Evolutionary conservation across 2,797 vertebrate genomes (phyloP).

Genomic region (Pantherophis alleghaniensis): DNA sequence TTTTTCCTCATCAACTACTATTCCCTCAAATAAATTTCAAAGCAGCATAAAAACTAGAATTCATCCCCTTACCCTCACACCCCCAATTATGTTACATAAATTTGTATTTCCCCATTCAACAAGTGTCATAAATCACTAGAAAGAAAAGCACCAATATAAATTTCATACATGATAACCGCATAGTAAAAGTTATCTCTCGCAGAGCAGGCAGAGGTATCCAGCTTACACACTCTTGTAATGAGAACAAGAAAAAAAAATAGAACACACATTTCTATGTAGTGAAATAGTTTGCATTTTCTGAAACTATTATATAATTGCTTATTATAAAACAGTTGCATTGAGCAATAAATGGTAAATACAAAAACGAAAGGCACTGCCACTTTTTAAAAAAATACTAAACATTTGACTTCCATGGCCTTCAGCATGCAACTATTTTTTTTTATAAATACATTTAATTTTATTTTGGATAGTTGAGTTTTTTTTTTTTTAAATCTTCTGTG

Average conservation of each 20-base stretch:
- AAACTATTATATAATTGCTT: constrained; percentile 46
- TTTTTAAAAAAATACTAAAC: constrained; percentile 80
- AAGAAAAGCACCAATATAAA: constrained; percentile 70
- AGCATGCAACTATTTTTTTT: constrained; percentile 80
- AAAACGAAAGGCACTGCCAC: constrained; percentile 91
- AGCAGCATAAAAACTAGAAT: constrained; percentile 30
- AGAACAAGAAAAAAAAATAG: constrained; percentile 37
- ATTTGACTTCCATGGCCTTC: constrained; percentile 82
- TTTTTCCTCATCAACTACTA: constrained; percentile 32
- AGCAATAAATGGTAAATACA: constrained; percentile 62
- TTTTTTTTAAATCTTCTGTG: constrained; percentile 64
- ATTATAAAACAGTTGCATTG: constrained; percentile 66
- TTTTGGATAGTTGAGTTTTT: constrained; percentile 40
- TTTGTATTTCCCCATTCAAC: constrained; percentile 54
- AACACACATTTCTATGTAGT: constrained; percentile 40
- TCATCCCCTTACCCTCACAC: not conserved
- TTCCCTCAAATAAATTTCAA: constrained; percentile 45
- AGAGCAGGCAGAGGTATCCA: constrained; percentile 44
- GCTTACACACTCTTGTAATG: constrained; percentile 41
- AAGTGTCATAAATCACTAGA: constrained; percentile 63
- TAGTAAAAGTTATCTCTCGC: constrained; percentile 40
- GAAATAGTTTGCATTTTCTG: constrained; percentile 56
- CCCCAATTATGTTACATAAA: not conserved
- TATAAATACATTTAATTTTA: constrained; percentile 82
- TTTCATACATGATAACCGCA: constrained; percentile 49